phyloP scores from a whole-genome alignment of 2,888 invertebrate genomes.

The Tenthredo mesomela region DNA sequence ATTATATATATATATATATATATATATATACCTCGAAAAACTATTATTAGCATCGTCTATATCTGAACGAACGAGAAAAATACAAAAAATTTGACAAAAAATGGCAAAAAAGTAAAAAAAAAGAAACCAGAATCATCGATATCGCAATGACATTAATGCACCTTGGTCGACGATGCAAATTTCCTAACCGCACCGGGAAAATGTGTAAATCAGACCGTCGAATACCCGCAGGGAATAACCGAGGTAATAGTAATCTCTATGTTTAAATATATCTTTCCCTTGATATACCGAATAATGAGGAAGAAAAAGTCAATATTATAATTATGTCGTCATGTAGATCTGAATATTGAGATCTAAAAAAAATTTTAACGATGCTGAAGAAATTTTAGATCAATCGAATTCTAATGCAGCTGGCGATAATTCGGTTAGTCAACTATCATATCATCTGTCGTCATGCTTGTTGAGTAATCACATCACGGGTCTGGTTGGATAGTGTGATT shows the following conservation, averaged over 20 bases:
- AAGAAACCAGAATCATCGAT: not conserved
- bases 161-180: not conserved
- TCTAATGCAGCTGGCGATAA: not conserved
- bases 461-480: slow-evolving; percentile 1
- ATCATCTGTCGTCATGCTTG: not conserved
- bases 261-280: not conserved
- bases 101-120: not conserved
- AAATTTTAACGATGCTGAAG: not conserved
- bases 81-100: too few relatives aligned
- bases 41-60: not conserved
- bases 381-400: not conserved
- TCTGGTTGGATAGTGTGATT: not conserved
- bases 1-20: too few relatives aligned
- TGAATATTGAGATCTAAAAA: not conserved
- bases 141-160: not conserved
- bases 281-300: not conserved
- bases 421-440: not conserved
- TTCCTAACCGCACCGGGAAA: not conserved
- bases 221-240: not conserved
- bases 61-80: too few relatives aligned
- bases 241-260: not conserved
- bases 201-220: not conserved
- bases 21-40: too few relatives aligned
- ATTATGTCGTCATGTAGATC: too few relatives aligned
- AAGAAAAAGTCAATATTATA: not conserved